phyloP scores from a whole-genome alignment of 2,113 vertebrate species.

The Herpailurus yagouaroundi region DNA sequence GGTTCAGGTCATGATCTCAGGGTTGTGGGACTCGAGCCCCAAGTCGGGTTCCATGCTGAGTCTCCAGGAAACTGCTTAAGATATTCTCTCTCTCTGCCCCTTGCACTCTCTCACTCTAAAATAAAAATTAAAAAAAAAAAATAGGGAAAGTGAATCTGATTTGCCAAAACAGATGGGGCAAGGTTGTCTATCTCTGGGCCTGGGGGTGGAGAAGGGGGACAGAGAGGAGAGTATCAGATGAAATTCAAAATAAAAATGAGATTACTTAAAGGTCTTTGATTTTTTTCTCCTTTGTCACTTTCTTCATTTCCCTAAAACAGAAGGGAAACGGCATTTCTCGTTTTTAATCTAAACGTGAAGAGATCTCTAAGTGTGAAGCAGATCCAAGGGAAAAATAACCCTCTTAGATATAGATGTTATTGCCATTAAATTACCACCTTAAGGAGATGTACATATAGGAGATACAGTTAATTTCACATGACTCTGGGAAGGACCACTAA shows the following conservation, averaged over 20 bases:
- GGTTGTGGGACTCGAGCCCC: too few species aligned
- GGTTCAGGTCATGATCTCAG: too few species aligned
- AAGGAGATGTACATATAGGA: conserved; percentile 77
- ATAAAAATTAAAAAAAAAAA: not conserved
- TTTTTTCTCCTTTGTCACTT: not conserved
- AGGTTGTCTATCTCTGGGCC: not conserved
- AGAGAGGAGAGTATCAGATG: not conserved
- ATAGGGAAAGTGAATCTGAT: not conserved
- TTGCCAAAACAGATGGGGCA: not conserved
- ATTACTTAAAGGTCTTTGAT: not conserved
- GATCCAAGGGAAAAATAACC: conserved; percentile 66
- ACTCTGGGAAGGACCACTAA: conserved; percentile 70
- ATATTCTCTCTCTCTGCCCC: too few species aligned
- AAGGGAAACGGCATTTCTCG: conserved; percentile 1
- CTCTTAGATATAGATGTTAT: conserved; percentile 70
- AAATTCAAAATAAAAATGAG: not conserved
- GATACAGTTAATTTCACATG: conserved; percentile 79
- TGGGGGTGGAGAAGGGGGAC: rapidly evolving
- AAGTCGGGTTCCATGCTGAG: too few species aligned
- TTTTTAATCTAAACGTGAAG: conserved; percentile 46
- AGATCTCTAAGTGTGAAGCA: conserved; percentile 53
- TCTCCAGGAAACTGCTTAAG: too few species aligned
- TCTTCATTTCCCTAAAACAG: conserved; percentile 26
- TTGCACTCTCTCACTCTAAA: too few species aligned
- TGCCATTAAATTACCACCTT: conserved; percentile 77